These are phyloP conservation scores for Thomomys bottae DNA, from an alignment of 2,113 vertebrate genomes.

Conservation along the genomic window DNA sequence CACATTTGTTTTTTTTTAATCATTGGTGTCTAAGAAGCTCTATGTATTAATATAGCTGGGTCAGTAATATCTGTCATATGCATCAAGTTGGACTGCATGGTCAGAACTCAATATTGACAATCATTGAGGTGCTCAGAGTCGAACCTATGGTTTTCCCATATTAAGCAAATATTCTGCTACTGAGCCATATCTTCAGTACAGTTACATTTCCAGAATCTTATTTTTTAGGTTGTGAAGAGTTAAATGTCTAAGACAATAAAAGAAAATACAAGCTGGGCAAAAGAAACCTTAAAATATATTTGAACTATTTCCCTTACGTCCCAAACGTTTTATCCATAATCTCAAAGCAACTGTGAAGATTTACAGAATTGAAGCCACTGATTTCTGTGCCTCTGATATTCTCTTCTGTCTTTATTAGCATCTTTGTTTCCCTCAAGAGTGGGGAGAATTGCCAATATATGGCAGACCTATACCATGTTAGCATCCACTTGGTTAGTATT, in stretches of 20 bases:
- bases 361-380: neutral
- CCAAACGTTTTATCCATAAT: neutral
- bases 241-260: conserved; percentile 30
- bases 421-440: neutral
- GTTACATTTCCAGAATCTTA: neutral
- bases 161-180: neutral
- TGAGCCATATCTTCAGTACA: neutral
- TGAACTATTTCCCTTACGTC: neutral
- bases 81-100: neutral
- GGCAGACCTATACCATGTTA: neutral
- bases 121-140: too few species aligned
- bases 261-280: neutral
- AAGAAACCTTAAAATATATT: conserved; percentile 34
- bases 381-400: neutral
- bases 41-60: neutral
- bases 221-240: conserved; percentile 9
- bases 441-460: neutral
- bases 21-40: neutral
- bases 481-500: neutral
- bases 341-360: neutral
- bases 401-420: neutral
- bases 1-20: neutral
- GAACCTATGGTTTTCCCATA: neutral
- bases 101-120: neutral
- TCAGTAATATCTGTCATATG: neutral